Conservation (phyloP, 2,888 invertebrate genomes). For the Oligia strigilis region DNA sequence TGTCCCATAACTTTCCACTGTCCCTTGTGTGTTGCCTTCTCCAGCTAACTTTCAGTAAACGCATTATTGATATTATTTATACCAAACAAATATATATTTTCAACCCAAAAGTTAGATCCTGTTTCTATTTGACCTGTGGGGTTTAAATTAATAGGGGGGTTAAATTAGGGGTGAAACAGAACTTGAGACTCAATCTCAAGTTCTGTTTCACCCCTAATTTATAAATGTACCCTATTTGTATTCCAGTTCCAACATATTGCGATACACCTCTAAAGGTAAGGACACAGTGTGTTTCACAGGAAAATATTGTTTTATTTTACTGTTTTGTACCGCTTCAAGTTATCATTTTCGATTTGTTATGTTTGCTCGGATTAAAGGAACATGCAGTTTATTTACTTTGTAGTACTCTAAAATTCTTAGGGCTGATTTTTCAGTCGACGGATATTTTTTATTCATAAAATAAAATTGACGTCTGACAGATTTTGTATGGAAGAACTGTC, state of each 20-base stretch:
- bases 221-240: slow-evolving; percentile 50
- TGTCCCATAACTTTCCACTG: no score
- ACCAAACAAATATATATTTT: neutral
- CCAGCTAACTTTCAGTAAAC: no score
- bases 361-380: no score
- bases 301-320: slow-evolving; percentile 18
- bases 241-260: slow-evolving; percentile 46
- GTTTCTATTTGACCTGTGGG: slow-evolving; percentile 27
- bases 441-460: no score
- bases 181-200: no score
- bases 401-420: no score
- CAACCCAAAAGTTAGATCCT: slow-evolving; percentile 9
- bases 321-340: neutral
- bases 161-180: no score
- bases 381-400: neutral
- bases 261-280: slow-evolving; percentile 18
- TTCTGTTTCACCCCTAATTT: slow-evolving; percentile 31
- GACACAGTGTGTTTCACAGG: slow-evolving; percentile 10
- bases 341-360: slow-evolving; percentile 19
- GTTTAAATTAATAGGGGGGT: no score
- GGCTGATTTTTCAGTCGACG: no score
- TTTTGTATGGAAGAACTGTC: no score
- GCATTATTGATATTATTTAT: neutral
- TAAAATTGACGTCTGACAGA: no score
- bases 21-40: no score